Percentiles rank a stretch among this genome's conserved stretches.
Conservation (phyloP, 2,888 invertebrate species). For the Therioaphis trifolii region DNA sequence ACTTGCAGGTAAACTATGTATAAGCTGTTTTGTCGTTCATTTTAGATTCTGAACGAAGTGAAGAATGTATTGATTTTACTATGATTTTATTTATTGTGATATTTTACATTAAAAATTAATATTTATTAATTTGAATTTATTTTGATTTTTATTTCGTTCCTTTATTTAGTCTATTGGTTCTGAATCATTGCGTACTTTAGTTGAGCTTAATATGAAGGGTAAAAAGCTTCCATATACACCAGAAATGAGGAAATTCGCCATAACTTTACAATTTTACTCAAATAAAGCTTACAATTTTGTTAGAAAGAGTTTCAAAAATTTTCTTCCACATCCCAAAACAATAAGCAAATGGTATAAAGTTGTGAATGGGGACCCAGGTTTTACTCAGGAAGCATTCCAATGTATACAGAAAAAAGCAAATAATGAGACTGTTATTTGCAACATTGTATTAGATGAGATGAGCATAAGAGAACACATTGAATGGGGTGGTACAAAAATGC, state of each 20-base stretch:
- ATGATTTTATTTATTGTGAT: slow-evolving; percentile 1
- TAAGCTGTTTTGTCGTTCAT: too few relatives aligned
- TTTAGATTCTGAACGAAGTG: too few relatives aligned
- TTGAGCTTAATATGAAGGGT: too few relatives aligned
- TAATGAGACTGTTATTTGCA: too few relatives aligned
- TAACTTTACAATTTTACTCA: slow-evolving; percentile 3
- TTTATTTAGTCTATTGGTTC: neutral
- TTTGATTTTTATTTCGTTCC: neutral
- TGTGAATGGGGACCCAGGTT: slow-evolving; percentile 27
- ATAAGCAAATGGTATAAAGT: slow-evolving; percentile 21
- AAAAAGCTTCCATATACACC: too few relatives aligned
- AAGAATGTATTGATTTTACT: too few relatives aligned
- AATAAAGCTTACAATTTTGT: slow-evolving; percentile 21
- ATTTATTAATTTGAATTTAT: neutral
- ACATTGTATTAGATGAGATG: neutral
- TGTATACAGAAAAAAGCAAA: neutral
- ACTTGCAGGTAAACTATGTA: neutral
- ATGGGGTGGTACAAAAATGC: slow-evolving; percentile 4
- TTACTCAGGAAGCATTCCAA: neutral
- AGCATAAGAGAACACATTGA: neutral
- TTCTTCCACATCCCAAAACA: slow-evolving; percentile 4
- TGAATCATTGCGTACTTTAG: too few relatives aligned
- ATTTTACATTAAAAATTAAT: too few relatives aligned
- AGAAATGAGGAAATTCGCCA: slow-evolving; percentile 21
- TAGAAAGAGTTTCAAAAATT: slow-evolving; percentile 27